Evolutionary conservation across 2,888 invertebrate genomes (phyloP), one percentile per base, ranked within the genome.

Genomic region (Tupiocoris notatus): DNA sequence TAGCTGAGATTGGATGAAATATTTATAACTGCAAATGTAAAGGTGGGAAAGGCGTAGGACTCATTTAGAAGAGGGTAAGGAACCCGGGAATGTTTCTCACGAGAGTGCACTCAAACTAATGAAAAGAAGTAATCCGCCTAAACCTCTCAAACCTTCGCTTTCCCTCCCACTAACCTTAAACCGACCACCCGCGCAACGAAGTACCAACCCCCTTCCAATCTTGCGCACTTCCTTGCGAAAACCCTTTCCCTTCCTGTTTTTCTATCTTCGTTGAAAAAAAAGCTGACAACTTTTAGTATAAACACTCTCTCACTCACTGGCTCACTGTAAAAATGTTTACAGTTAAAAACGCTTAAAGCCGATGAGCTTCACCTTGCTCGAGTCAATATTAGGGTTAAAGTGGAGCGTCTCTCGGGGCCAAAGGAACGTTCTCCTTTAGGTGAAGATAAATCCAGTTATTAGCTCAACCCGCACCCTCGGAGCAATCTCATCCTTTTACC

Each of bases 71-170:
- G 79, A 39, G 39, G 39, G 39, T 7, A 39, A 39, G 39, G 39
- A 39, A 39, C 39, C 3, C 25, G 58, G 76, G 77, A 76, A 76
- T 76, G 76, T 67, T 76, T 68, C 76, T 76, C 76, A 76, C 76
- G 80, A 79, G 79, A 83, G 84, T 83, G 86, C 86, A 86, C 86
- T 86, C 86, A 85, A 85, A 85, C 85, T 86, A 86, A 86, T 86
- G 86, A 86, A 86, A 86, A 86, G 86, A 83, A 78, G 85, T 86
- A 86, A 86, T 86, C 85, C 85, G 39, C 82, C 84, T 75, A 75
- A 75, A 71, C 76, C 76, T 73, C 73, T 59, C 70, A 68, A 76
- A 68, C 76, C 66, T 58, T 64, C 39, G 54, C 68, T 54, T 57
- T 63, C 58, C 23, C 71, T 61, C 18, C 73, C 20, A n/a, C n/a